Base-by-base conservation (phyloP, 1,140 invertebrate species). In the Bombus vancouverensis region DNA sequence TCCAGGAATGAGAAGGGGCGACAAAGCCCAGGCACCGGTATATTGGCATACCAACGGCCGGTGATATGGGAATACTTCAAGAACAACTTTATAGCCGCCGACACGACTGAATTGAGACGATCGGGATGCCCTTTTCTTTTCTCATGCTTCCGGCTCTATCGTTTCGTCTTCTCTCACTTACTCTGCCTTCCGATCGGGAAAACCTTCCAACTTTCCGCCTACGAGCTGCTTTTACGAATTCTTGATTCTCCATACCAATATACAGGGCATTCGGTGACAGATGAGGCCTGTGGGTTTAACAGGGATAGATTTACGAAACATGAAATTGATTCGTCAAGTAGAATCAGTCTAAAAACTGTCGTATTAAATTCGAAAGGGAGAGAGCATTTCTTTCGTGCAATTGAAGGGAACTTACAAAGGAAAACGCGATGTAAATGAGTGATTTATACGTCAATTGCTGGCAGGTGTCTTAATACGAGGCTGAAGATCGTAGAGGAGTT, bases 1-100 rank as follows among this genome's bases (percentile, higher is more conserved):
- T 37, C 65, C 47, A 79, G 82, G 82, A 88, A 90, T 85, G 89
- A 89, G 88, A 83, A 77, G 80, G 87, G 93, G 93, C 93, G 93
- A 93, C 91, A 91, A 92, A 93, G 91, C 91, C 81, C 66, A 2
- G 91, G 87, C 87, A 81, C 85, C 88, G 87, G 88, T 94, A 94
- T 95, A 95, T 94, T 95, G 94, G 93, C 94, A 95, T 95, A 95
- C 94, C 94, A 90, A 89, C 90, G 91, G 88, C 74, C 88, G 87
- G 71, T 89, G 92, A 94, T 94, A 94, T 94, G 92, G 92, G 92
- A 94, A 95, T 95, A 95, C 94, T 94, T 95, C 92, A 93, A 94
- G 89, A 92, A 89, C 92, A 92, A 93, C 92, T 93, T 93, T 93
- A 92, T 89, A 92, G 88, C 87, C 70, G 78, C 57, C 84, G 79